Evolutionary conservation across 1,140 invertebrate species (phyloP), one percentile per base, ranked within the genome.

Genomic region (Lasioglossum baleicum): DNA sequence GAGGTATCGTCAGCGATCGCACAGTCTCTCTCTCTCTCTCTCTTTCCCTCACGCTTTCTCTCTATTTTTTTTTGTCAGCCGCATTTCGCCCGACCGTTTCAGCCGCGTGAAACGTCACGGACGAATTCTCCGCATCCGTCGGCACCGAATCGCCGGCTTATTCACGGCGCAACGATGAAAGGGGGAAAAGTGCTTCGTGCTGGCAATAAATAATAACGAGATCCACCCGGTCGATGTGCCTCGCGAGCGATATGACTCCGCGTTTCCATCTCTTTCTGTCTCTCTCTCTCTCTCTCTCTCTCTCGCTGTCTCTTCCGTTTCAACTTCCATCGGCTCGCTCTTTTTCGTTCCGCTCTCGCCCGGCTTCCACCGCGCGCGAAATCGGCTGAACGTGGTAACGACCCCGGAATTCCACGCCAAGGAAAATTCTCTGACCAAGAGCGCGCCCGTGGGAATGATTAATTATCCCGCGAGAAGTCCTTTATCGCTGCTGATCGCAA

Each of bases 201-300:
- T 60, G 81, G 84, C 83, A 83, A 86, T 86, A 86, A 86, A 86
- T 86, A 86, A 86, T 85, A 83, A 82, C 84, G 80, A 85, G 76
- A 80, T 85, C 76, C 80, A 69, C 74, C 53, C 69, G 81, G 64
- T 76, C 64, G 84, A 86, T 80, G 44, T 64, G 71, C 72, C 51
- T 44, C 48, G 69, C 67, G 51, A 86, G 68, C 81, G 64, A 83
- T 83, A 80, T 74, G 80, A 42, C 58, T 77, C 53, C 40, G 44
- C 40, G 13, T 35, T 66, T 48, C 22, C 13, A 60, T 20, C 61
- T 80, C 71, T 71, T 35, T 53, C 15, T 8, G 64, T 17, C 44
- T 11, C 13, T 13, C 44, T 48, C 42, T 44, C 7, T 44, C 2
- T 11, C 44, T 1, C n/a, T n/a, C 53, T 66, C 40, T 58, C 58